Base-by-base conservation (phyloP, 2,797 vertebrate species). In the Sebastes taczanowskii region DNA sequence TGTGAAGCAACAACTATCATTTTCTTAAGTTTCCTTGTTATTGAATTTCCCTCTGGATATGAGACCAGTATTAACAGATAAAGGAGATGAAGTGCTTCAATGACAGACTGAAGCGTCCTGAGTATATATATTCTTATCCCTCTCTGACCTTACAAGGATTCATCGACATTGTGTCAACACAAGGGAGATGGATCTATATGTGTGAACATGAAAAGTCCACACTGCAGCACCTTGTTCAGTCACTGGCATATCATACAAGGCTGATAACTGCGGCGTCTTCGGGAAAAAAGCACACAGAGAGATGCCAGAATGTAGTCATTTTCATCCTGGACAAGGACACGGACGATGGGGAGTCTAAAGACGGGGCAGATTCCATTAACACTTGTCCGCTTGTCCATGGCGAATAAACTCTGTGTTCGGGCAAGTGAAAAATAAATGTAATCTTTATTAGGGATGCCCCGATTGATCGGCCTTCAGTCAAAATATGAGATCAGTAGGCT, bases 171-270 rank as follows among this genome's bases (percentile, higher is more conserved):
- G 82, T 85, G 88, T 89, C 87, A 90, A 85, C 91, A 88, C 60
- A 1, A 34, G 58, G 34, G 61, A 71, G 80, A 71, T 30, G 65
- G 83, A 88, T 89, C 88, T 76, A 71, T 89, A 88, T 74, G 88
- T 86, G 86, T 49, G 80, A 85, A 85, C 90, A 90, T 80, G 84
- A 82, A 88, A 64, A 86, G 85, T 88, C 88, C 93, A 92, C 91
- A 89, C 46, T 5, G 79, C 81, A 61, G 76, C 80, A 69, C 69
- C 84, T 42, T 20, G 78, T 83, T 86, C 86, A 60, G 66, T 71
- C 78, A 6, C 30, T 3, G 72, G 74, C 81, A 81, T 81, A 59
- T 73, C 72, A 79, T 68, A 63, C 76, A 9, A 23, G 77, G 84
- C 63, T 89, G 78, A 85, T 62, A 70, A 38, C 67, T 66, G 61